These are phyloP conservation scores for Drosophila glabriapex DNA, from an alignment of 2,888 invertebrate genomes.

Conservation along the genomic window DNA sequence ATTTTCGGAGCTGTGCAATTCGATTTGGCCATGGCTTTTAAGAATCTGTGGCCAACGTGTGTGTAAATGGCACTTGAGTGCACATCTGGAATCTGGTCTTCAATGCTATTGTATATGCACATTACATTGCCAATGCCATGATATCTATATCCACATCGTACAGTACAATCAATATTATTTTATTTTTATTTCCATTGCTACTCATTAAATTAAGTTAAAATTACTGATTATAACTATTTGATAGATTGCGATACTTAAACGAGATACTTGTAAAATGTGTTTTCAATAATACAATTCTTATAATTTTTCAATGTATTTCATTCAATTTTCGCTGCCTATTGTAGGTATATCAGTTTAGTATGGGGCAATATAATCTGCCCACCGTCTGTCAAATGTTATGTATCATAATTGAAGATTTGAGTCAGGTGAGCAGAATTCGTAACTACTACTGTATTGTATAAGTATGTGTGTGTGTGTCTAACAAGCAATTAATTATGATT, in stretches of 20 bases:
- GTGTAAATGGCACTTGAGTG: conserved; percentile 40
- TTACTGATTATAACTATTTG: not conserved
- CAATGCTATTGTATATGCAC: conserved; percentile 19
- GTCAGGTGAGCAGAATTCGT: conserved; percentile 45
- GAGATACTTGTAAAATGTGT: not conserved
- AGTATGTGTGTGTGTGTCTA: conserved; percentile 4
- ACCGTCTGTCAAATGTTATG: conserved; percentile 33
- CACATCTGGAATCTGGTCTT: conserved; percentile 40
- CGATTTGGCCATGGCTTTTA: conserved; percentile 45
- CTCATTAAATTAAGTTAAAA: not conserved
- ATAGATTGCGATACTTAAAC: not conserved
- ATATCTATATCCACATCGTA: not conserved
- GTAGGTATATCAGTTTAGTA: conserved; percentile 38
- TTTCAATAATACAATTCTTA: not conserved
- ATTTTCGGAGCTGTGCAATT: conserved; percentile 37
- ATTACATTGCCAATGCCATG: conserved; percentile 48
- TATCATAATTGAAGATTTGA: conserved; percentile 42
- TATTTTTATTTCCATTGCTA: not conserved
- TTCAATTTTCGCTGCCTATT: conserved; percentile 14
- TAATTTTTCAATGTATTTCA: not conserved
- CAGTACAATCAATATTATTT: not conserved
- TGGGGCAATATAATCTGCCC: conserved; percentile 40
- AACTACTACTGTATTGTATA: not conserved
- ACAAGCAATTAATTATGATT: conserved; percentile 3
- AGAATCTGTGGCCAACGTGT: conserved; percentile 48